Evolutionary conservation across 2,113 vertebrate genomes (phyloP).

Genomic region (Trogon melanurus): DNA sequence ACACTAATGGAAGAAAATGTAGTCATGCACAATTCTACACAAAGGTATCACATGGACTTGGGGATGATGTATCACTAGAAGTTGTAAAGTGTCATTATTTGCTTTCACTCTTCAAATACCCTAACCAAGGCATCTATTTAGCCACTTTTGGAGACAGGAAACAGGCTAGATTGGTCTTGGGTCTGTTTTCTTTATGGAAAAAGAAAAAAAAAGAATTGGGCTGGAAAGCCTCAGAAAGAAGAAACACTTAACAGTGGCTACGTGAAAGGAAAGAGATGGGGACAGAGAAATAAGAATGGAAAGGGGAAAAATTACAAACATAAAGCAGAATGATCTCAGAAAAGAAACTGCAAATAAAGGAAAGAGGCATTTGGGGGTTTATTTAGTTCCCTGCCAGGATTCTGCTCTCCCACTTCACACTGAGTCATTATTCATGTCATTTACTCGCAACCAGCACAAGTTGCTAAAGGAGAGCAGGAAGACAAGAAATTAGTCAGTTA

Average conservation of each 20-base stretch:
- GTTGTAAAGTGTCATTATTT: not conserved
- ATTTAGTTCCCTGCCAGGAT: not conserved
- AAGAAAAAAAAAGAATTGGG: not conserved
- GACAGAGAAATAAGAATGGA: not conserved
- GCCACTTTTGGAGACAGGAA: not conserved
- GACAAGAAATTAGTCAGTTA: not conserved
- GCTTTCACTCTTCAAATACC: not conserved
- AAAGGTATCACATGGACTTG: not conserved
- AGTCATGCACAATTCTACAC: not conserved
- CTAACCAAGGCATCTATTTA: not conserved
- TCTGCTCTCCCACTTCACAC: not conserved
- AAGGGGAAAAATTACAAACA: not conserved
- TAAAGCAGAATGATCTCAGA: not conserved
- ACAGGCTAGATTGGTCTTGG: not conserved
- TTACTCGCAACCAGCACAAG: not conserved
- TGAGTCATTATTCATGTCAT: slow-evolving; percentile 6
- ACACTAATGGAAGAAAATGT: not conserved
- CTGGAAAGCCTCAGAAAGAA: not conserved
- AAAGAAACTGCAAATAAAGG: not conserved
- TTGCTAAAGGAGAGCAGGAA: not conserved
- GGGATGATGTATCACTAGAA: not conserved
- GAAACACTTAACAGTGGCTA: not conserved
- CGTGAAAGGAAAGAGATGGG: not conserved
- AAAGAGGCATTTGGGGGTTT: not conserved
- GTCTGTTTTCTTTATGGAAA: not conserved